Conservation (phyloP, 1,140 invertebrate species). For the Drosophila parabipectinata region DNA sequence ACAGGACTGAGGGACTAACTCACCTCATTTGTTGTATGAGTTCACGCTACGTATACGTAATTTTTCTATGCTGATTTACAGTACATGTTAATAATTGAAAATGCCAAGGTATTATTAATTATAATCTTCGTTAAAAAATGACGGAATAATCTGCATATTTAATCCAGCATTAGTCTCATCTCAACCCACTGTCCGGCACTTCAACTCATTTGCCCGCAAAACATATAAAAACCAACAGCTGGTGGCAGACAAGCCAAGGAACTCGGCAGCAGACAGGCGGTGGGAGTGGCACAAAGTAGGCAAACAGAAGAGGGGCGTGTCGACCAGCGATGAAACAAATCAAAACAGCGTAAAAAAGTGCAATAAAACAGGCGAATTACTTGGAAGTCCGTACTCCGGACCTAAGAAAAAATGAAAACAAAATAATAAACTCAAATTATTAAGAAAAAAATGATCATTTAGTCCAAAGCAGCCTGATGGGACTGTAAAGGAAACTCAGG, state of each 20-base stretch:
- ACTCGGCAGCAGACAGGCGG: constrained; percentile 28
- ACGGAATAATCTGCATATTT: not conserved
- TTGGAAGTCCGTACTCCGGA: constrained; percentile 12
- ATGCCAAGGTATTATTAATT: not conserved
- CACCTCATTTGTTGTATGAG: no score
- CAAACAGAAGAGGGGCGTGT: constrained; percentile 14
- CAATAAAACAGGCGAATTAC: constrained; percentile 74
- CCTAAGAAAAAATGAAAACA: constrained; percentile 54
- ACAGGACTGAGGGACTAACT: no score
- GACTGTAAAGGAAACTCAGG: constrained; percentile 14
- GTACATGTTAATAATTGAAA: not conserved
- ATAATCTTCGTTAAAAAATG: not conserved
- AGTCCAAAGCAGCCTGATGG: constrained; percentile 24
- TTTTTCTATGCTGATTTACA: not conserved
- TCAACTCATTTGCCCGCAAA: constrained; percentile 61
- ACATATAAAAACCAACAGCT: constrained; percentile 62
- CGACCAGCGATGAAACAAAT: constrained; percentile 65
- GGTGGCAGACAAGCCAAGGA: constrained; percentile 37
- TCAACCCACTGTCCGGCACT: constrained; percentile 41
- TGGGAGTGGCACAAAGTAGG: constrained; percentile 8
- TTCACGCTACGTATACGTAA: not conserved
- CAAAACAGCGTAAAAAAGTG: constrained; percentile 76
- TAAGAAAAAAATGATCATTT: constrained; percentile 60
- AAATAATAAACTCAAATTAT: constrained; percentile 75
- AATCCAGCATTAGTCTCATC: not conserved